These are phyloP conservation scores for Acipenser oxyrinchus DNA, from an alignment of 2,797 vertebrate species.

Conservation along the genomic window DNA sequence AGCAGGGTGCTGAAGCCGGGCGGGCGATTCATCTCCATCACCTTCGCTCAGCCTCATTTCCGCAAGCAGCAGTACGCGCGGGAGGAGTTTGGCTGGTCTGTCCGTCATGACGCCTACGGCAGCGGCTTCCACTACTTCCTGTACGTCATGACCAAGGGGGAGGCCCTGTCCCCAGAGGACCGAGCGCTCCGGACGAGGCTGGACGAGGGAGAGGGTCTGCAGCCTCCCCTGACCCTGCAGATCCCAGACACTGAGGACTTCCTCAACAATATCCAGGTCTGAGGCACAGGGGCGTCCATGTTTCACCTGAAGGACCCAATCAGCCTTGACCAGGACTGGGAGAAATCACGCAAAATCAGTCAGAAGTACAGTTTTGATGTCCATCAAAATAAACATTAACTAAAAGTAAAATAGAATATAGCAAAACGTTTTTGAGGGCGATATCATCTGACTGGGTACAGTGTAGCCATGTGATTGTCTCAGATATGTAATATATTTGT, in stretches of 20 bases:
- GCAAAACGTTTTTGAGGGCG: no score
- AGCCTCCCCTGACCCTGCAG: constrained; percentile 6
- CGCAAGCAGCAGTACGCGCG: constrained; percentile 75
- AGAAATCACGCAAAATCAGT: no score
- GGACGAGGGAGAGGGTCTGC: constrained; percentile 23
- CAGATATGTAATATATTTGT: constrained; percentile 31
- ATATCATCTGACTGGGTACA: no score
- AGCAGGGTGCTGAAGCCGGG: constrained; percentile 71
- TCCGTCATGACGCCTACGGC: constrained; percentile 66
- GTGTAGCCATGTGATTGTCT: not conserved
- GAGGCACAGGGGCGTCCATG: constrained; percentile 17
- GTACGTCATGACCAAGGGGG: constrained; percentile 78
- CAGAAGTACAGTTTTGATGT: no score
- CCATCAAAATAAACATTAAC: no score
- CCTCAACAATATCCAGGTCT: constrained; percentile 67
- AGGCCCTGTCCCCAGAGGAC: constrained; percentile 60
- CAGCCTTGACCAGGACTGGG: no score
- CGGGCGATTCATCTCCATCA: constrained; percentile 80
- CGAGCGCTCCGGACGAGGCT: constrained; percentile 55
- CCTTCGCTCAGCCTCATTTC: constrained; percentile 80
- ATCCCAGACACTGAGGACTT: constrained; percentile 61
- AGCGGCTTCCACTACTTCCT: constrained; percentile 77
- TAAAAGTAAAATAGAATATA: no score
- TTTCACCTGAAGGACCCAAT: no score
- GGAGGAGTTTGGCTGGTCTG: constrained; percentile 71